Evolutionary conservation across 2,797 vertebrate species (phyloP), one percentile per base, ranked within the genome.

Genomic region (Typhlichthys subterraneus): DNA sequence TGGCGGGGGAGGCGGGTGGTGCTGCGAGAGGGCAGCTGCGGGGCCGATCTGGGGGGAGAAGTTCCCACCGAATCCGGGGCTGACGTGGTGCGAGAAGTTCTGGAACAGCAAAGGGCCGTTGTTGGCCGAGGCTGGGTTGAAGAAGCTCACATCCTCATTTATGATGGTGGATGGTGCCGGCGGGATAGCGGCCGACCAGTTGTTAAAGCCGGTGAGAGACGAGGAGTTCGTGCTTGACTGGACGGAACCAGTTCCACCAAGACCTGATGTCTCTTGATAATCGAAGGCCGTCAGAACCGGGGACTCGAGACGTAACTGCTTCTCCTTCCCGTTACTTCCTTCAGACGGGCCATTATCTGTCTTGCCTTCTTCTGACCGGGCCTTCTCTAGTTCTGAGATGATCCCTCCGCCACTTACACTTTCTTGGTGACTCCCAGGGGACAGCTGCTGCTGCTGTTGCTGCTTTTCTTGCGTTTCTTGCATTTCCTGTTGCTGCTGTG

Each of bases 81-180:
- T 97, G 82, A 99, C 96, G 0, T 99, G 97, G 79, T 99, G 98
- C 45, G 98, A 96, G 84, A 99, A 99, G 95, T 99, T 99, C 89
- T 99, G 98, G 88, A 99, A 99, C 82, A 99, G 94, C 90, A 99
- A 89, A 79, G 97, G 95, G 83, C 97, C 97, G 31, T 96, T 99
- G 91, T 94, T 99, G 82, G 97, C 96, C 1, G 97, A 97, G 63
- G 95, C 92, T n/a, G 97, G 95, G 91, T 99, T 97, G 84, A 99
- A 99, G 91, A 99, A 99, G 87, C 96, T 96, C 76, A 97, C 96
- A 72, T 99, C 98, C 89, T 99, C 98, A 6, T 97, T 98, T 81
- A 98, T 96, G 82, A 99, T 96, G 72, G 96, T 95, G 82, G 97
- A 98, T 8, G 96, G 96, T 7, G 96, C 96, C 58, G 95, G 95